Evolutionary conservation across 53 echinoderm and acorn worm species (phyloP), one percentile per base, ranked within the genome.

Genomic region (Luidia sarsii): DNA sequence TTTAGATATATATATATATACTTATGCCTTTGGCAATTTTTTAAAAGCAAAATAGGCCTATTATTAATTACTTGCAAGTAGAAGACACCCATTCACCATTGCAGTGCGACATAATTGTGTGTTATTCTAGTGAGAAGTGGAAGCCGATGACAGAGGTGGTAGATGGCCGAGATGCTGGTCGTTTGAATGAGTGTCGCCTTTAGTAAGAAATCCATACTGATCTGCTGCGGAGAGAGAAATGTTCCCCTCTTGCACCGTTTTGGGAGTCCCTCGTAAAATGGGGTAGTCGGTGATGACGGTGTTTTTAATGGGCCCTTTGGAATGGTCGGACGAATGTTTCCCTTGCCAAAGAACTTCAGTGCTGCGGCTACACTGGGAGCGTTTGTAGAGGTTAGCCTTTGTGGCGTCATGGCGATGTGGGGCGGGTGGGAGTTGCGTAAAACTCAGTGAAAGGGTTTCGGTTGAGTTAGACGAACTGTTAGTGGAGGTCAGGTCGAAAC

Each of bases 291-390:
- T 74, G 32, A 43, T 60, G 77, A 39, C 33, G 27, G 29, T 74
- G 57, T 6, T 30, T 36, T 10, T 77, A 48, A 19, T 60, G 77
- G 7, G 28, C 1, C 39, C 77, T 9, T 20, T 7, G 4, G 41
- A 20, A 16, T 48, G 62, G 43, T 77, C 77, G 1, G 31, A 31
- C 8, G 77, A 60, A 24, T 59, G 29, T 4, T 19, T 60, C 61
- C 60, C 30, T 25, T 60, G 10, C 2, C 39, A 45, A 13, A 77
- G 4, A 3, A 77, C 35, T 33, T 77, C 77, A 45, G 60, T 60
- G 77, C 77, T 77, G n/a, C 48, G 43, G 60, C 77, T 77, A 29
- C 59, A 61, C 19, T 61, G 77, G 22, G 62, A 77, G 0, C 45
- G 60, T 11, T 45, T 59, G 32, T 45, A 60, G 3, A 77, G 77